Evolutionary conservation across 2,797 vertebrate genomes (phyloP), one percentile per base, ranked within the genome.

Genomic region (Atherinosoma microstoma): DNA sequence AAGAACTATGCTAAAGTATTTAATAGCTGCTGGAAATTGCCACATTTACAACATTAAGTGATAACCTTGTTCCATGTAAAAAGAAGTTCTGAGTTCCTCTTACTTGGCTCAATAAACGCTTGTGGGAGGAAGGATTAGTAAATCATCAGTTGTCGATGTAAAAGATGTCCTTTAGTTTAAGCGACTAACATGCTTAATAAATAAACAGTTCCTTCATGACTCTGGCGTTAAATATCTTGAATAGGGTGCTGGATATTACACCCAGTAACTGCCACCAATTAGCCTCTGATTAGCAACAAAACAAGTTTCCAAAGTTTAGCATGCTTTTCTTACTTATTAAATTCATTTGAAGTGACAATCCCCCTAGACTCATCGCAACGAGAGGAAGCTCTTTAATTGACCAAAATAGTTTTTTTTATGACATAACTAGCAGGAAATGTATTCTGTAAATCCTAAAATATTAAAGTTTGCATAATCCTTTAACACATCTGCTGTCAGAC

Each of bases 391-490:
- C 81, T 84, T 86, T 81, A 86, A 82, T 57, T 60, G 73, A 70
- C 56, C 64, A 42, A 42, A 87, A 80, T 62, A 76, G 67, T 72
- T 84, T 56, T 57, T n/a, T n/a, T n/a, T 63, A 68, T 67, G 67
- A 74, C 83, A 76, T 69, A 80, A 80, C 74, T 80, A 58, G 42
- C 57, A 51, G 79, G 72, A 84, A 87, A 86, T 79, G 69, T 74
- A 72, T 78, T 80, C 83, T 77, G 71, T 68, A 83, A 84, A 85
- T 84, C 76, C 80, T 72, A 40, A 87, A 83, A 89, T 86, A 87
- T 87, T 86, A 83, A 88, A 65, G 80, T 88, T 85, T 80, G 85
- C 79, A 85, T 88, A 85, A 88, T 89, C 71, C 84, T 80, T 82
- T 80, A 78, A 83, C 83, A 86, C 84, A 47, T 88, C 87, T 85